These are phyloP conservation scores for Lasioglossum vierecki DNA, from an alignment of 2,888 invertebrate species.

Conservation along the genomic window DNA sequence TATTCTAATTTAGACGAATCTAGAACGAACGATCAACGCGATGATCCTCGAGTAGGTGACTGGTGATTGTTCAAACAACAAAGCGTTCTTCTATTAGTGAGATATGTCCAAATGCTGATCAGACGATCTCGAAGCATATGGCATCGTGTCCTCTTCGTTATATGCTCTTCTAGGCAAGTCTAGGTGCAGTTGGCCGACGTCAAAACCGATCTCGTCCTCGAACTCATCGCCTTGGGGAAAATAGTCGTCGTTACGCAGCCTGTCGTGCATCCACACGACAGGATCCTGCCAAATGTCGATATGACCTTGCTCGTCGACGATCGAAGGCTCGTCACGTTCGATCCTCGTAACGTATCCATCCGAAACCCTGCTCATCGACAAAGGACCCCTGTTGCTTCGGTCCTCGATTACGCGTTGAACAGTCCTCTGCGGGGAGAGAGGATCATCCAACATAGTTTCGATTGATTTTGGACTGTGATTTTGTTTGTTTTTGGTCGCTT, in stretches of 20 bases:
- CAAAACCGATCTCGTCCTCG: constrained; percentile 74
- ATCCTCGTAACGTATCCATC: constrained; percentile 12
- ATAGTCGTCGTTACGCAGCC: constrained; percentile 76
- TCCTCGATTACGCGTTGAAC: constrained; percentile 36
- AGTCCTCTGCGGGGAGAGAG: constrained; percentile 60
- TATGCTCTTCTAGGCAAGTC: background rate
- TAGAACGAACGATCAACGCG: background rate
- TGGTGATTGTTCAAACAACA: background rate
- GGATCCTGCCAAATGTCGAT: background rate
- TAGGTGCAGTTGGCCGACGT: constrained; percentile 53
- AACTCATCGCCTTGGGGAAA: constrained; percentile 78
- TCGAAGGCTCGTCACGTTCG: background rate
- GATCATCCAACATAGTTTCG: constrained; percentile 48
- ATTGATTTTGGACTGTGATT: background rate
- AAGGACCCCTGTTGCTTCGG: constrained; percentile 49
- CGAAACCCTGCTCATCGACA: constrained; percentile 37
- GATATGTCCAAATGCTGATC: background rate
- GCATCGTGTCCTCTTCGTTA: constrained; percentile 35
- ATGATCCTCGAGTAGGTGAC: background rate
- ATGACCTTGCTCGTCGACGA: background rate
- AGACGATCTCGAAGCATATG: background rate
- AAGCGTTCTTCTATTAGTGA: background rate
- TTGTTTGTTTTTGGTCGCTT: background rate
- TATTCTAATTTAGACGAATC: background rate
- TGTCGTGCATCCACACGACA: constrained; percentile 31